Conservation (phyloP, 2,888 invertebrate species). For the Drosophila aldrichi region DNA sequence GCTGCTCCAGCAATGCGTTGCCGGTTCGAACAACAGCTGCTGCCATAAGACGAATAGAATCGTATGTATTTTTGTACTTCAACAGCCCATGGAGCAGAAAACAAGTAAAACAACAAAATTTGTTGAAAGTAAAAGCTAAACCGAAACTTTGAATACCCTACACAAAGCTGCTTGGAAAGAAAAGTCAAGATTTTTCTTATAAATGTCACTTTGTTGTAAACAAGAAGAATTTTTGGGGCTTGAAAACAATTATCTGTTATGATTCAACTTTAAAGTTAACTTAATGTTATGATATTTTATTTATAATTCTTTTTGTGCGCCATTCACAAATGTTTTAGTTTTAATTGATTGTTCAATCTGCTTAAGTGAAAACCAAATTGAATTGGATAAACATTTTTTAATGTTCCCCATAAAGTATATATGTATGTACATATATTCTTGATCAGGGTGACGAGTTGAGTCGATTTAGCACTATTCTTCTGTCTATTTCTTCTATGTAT, state of each 20-base stretch:
- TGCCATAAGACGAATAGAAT: conserved; percentile 56
- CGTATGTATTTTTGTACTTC: conserved; percentile 59
- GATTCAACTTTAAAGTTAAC: not conserved
- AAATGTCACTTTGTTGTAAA: too few species aligned
- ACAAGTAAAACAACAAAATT: conserved; percentile 25
- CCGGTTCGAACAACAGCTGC: conserved; percentile 65
- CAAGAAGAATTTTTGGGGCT: not conserved
- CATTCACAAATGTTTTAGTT: not conserved
- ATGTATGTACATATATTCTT: too few species aligned
- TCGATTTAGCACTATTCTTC: too few species aligned
- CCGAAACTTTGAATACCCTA: conserved; percentile 35
- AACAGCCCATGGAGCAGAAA: conserved; percentile 48
- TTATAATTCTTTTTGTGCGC: not conserved
- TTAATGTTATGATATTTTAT: not conserved
- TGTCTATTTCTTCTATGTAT: too few species aligned
- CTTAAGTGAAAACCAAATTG: too few species aligned
- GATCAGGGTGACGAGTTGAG: too few species aligned
- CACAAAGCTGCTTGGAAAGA: too few species aligned
- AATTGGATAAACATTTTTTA: not conserved
- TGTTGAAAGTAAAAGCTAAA: not conserved
- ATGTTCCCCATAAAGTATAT: too few species aligned
- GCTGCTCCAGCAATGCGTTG: conserved; percentile 37
- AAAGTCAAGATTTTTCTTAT: not conserved
- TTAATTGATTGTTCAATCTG: not conserved
- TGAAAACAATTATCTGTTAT: not conserved